These are phyloP conservation scores for Daboia siamensis DNA, from an alignment of 2,113 vertebrate genomes.

Conservation along the genomic window DNA sequence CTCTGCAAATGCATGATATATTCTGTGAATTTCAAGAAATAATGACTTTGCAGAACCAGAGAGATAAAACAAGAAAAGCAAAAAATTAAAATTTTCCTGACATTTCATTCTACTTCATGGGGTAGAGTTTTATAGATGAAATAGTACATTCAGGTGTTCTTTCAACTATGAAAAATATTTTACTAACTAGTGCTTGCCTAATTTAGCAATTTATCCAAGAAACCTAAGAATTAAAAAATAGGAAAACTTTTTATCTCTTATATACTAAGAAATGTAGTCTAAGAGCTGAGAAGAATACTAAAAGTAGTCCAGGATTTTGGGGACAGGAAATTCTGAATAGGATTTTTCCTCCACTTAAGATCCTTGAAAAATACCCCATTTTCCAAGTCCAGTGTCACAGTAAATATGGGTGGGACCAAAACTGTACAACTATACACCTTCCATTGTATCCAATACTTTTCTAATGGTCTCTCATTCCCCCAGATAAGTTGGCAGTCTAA, in stretches of 20 bases:
- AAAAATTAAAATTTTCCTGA: conserved; percentile 63
- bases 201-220: neutral
- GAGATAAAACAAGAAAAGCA: conserved; percentile 20
- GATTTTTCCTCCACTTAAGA: neutral
- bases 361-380: neutral
- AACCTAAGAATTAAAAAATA: neutral
- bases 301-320: neutral
- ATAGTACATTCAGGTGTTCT: neutral
- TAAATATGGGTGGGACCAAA: neutral
- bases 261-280: neutral
- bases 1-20: conserved; percentile 76
- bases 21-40: conserved; percentile 80
- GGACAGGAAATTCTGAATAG: neutral
- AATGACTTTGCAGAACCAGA: conserved; percentile 64
- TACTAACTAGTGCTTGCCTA: neutral
- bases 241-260: neutral
- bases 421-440: neutral
- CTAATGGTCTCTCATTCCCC: neutral
- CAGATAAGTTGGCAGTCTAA: neutral
- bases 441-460: neutral
- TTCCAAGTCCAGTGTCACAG: neutral
- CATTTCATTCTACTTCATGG: conserved; percentile 32
- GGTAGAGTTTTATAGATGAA: neutral
- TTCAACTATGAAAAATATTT: conserved; percentile 10
- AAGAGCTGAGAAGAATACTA: neutral